A percentile compares a stretch with the other conserved stretches of the same genome.
Evolutionary conservation across 2,113 vertebrate genomes (phyloP).

Genomic region (Leucoraja erinaceus): DNA sequence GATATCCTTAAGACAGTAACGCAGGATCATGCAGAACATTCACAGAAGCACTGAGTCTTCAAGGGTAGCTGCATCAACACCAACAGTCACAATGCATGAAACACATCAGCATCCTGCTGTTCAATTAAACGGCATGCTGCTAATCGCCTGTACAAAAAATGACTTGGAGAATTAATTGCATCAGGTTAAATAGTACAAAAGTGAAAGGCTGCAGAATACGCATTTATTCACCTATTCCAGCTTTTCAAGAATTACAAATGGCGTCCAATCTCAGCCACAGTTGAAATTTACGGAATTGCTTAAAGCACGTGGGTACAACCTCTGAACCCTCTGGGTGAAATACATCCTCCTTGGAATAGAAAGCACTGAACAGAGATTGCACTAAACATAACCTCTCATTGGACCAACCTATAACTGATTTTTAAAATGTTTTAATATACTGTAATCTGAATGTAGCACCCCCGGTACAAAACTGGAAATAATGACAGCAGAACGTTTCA

Average conservation of each 20-base stretch:
- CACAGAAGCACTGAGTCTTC: not conserved
- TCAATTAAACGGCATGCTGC: not conserved
- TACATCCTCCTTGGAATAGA: not conserved
- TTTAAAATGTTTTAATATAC: not conserved
- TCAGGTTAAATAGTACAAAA: not conserved
- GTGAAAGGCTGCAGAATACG: not conserved
- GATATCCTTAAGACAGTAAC: conserved; percentile 21
- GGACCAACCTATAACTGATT: not conserved
- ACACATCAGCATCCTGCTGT: conserved; percentile 26
- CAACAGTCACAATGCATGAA: not conserved
- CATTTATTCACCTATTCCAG: conserved; percentile 8
- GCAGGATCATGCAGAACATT: conserved; percentile 31
- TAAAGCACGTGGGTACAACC: not conserved
- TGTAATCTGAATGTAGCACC: not conserved
- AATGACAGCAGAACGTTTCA: not conserved
- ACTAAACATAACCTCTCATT: too few species aligned
- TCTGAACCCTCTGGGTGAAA: not conserved
- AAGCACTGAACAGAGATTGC: not conserved
- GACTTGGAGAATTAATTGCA: conserved; percentile 17
- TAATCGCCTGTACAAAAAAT: not conserved
- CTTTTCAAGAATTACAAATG: not conserved
- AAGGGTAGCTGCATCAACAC: not conserved
- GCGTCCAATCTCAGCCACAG: conserved; percentile 20
- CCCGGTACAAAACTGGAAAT: not conserved
- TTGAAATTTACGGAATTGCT: not conserved